Base-by-base conservation (phyloP, 2,113 vertebrate genomes). In the Dicrurus megarhynchus region DNA sequence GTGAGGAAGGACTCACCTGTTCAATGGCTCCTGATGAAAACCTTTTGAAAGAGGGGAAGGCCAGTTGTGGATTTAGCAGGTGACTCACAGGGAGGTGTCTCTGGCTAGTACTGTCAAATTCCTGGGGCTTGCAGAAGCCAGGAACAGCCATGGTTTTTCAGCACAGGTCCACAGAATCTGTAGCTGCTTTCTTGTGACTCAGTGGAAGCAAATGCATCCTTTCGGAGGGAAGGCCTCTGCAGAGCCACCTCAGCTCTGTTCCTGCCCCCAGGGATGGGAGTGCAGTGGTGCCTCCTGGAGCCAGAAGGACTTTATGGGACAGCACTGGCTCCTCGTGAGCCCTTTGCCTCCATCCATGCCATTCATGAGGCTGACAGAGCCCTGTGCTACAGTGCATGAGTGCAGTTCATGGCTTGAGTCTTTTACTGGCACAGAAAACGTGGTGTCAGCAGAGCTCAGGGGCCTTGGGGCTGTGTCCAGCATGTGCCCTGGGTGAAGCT, bases 291-390 rank as follows among this genome's bases (percentile, higher is more conserved):
- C 23, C 61, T 85, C 7, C 44, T 55, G 68, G 30, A 65, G 59
- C 53, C 47, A 73, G 57, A 5, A 77, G 39, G 20, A n/a, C 24
- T 83, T 53, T 53, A 18, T 2, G 52, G 41, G 42, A n/a, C 67
- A 76, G 68, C 3, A 1, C 3, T 9, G 8, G 28, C 26, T 71
- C 24, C n/a, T 53, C 3, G 2, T 8, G 61, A 82, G 70, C 42
- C 33, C 46, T 32, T 69, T 47, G 9, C 33, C 22, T 41, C 50
- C 46, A 18, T 44, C 64, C 14, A 13, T 71, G 63, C n/a, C 5
- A 0, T 20, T 76, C 42, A 7, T 1, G 0, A 53, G 32, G 44
- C 39, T 39, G 59, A 26, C 0, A 2, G 21, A 78, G 20, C 32
- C 33, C 16, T 4, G 0, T 50, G 35, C 23, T 28, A 0, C 6